Base-by-base conservation (phyloP, 2,888 invertebrate genomes). In the Hydroisotoma schaefferi region DNA sequence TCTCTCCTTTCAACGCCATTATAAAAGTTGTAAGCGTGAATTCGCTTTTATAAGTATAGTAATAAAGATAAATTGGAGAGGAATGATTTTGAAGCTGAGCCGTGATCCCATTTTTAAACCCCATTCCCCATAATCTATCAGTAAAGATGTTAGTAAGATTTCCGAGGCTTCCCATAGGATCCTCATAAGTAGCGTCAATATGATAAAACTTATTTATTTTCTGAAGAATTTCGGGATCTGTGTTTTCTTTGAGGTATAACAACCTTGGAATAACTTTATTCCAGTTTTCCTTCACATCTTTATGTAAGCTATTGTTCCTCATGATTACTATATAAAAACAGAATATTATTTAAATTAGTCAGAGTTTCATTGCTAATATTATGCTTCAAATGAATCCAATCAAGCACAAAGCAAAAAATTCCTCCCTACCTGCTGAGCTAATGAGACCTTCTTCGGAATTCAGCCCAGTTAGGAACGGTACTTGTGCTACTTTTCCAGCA, bases 361-460 rank as follows among this genome's bases (percentile, higher is more conserved):
- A n/a, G n/a, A n/a, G n/a, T n/a, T n/a, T n/a, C n/a, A n/a, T n/a
- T n/a, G n/a, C n/a, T n/a, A n/a, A n/a, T n/a, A n/a, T n/a, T n/a
- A n/a, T n/a, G n/a, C n/a, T n/a, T n/a, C n/a, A n/a, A n/a, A n/a
- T n/a, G n/a, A n/a, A n/a, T n/a, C n/a, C n/a, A n/a, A n/a, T n/a
- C n/a, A n/a, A n/a, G n/a, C n/a, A n/a, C n/a, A n/a, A n/a, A n/a
- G n/a, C n/a, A 33, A 33, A 33, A 10, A 33, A 10, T 33, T 10
- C 15, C 15, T 33, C 33, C 33, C 5, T 48, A 66, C 60, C 43
- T 26, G 49, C 61, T 15, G 54, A 55, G 15, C 55, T 49, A 18
- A 68, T 56, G 18, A 63, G 33, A 1, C 68, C 68, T 57, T 68
- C 68, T 23, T 68, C 56, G 0, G 61, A 53, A 52, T 63, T 65